These are phyloP conservation scores for Encarsia formosa DNA, from an alignment of 2,888 invertebrate species.

Conservation along the genomic window DNA sequence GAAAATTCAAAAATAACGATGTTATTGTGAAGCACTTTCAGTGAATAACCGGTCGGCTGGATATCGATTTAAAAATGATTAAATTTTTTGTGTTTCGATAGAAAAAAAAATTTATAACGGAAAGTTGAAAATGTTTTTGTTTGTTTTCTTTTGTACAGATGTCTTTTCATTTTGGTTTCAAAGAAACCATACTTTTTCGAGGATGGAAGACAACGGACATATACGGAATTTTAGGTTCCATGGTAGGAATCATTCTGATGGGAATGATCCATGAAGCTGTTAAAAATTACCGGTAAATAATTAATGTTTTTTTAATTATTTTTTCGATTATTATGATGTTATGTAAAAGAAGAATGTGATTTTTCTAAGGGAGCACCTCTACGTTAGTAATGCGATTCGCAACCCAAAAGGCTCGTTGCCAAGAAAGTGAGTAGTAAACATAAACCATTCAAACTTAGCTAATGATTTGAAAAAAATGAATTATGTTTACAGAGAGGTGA, in stretches of 20 bases:
- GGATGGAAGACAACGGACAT: conserved; percentile 52
- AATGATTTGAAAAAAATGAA: not conserved
- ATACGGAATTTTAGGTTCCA: conserved; percentile 58
- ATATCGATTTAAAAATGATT: too few relatives aligned
- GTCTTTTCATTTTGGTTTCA: conserved; percentile 53
- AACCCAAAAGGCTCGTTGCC: conserved; percentile 7
- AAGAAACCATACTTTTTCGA: conserved; percentile 53
- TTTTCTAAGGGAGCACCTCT: conserved; percentile 35
- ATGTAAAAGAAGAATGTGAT: not conserved
- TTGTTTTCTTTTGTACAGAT: too few relatives aligned
- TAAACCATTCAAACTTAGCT: not conserved
- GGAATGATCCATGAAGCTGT: conserved; percentile 64
- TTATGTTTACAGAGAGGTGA: conserved; percentile 35
- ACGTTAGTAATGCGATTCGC: conserved; percentile 9
- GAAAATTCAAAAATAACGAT: too few relatives aligned
- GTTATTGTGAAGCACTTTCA: too few relatives aligned
- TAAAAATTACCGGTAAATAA: conserved; percentile 57
- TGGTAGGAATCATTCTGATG: conserved; percentile 59
- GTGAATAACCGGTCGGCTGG: too few relatives aligned
- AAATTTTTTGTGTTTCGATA: too few relatives aligned
- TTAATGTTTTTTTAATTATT: not conserved
- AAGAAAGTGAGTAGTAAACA: conserved; percentile 28
- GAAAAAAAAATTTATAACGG: too few relatives aligned
- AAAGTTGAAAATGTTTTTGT: too few relatives aligned
- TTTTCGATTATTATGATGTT: not conserved